A percentile compares a stretch with the other conserved stretches of the same genome.
Evolutionary conservation across 53 echinoderm and acorn worm species (phyloP).

Genomic region (Hippasteria phrygiana): DNA sequence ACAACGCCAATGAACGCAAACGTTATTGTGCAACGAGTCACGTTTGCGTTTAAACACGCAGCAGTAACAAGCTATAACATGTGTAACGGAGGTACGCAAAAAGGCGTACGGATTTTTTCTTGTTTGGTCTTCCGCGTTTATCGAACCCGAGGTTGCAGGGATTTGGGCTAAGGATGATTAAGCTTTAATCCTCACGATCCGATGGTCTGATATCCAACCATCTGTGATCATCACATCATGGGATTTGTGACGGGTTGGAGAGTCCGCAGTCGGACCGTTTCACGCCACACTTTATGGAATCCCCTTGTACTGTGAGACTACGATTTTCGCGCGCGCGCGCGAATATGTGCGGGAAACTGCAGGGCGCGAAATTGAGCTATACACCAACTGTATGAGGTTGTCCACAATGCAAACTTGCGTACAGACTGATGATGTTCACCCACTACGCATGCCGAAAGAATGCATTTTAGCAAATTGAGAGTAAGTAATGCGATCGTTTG

Average conservation of each 20-base stretch:
- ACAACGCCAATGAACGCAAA: neutral
- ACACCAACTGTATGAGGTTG: neutral
- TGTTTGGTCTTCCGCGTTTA: neutral
- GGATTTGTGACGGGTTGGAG: conserved; percentile 11
- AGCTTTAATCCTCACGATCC: conserved; percentile 32
- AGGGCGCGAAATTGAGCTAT: no score
- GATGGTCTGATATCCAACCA: conserved; percentile 10
- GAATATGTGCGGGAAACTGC: no score
- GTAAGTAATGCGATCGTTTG: neutral
- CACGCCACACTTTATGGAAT: no score
- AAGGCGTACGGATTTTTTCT: neutral
- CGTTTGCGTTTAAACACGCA: neutral
- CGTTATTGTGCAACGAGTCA: neutral
- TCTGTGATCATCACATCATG: conserved; percentile 40
- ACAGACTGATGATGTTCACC: neutral
- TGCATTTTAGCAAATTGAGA: neutral
- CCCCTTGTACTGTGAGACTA: no score
- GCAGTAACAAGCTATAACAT: conserved; percentile 16
- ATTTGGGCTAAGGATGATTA: conserved; percentile 32
- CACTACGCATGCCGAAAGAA: neutral
- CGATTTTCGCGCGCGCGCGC: neutral
- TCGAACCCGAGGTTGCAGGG: neutral
- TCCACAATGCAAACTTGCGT: neutral
- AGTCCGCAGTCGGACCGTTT: conserved; percentile 15
- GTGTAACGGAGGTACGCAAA: neutral